Base-by-base conservation (phyloP, 1,140 invertebrate species). In the Neodiprion virginianus region DNA sequence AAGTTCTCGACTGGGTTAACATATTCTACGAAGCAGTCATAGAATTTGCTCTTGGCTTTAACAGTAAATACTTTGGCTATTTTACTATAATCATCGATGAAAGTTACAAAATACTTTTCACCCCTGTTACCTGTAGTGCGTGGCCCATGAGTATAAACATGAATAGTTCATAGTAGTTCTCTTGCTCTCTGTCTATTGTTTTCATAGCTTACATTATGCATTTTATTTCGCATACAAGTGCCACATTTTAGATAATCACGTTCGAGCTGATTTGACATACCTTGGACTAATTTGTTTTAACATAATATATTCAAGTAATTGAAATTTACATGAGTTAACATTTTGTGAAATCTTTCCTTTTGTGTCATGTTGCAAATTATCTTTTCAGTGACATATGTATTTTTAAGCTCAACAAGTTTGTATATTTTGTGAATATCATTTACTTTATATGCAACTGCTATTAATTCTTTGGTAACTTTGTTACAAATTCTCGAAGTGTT, bases 11-110 rank as follows among this genome's bases (percentile, higher is more conserved):
- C 67, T 69, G 40, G n/a, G 75, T 79, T 77, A 21, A 79, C 48
- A 75, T 78, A 81, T 11, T 81, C 61, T 67, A 74, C 40, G 71
- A 82, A 76, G 71, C 76, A 77, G 67, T 79, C 53, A 71, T 73
- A 74, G 8, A 79, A 75, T 83, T 86, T 78, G 74, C 69, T 8
- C 77, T 86, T 86, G 73, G 40, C 79, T 79, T 80, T 81, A 67
- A 85, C 5, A 5, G 28, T 40, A 79, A 79, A 83, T 3, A 85
- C 78, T 78, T 73, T 81, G 48, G 78, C 78, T 12, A 78, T 75
- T 72, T 83, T 86, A 79, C 82, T 85, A 68, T 82, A 83, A 47
- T 85, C 84, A 78, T 86, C 82, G n/a, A 79, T 77, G 71, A 78
- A 76, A 8, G 69, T 48, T 48, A 79, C 10, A 72, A 79, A 80